Evolutionary conservation across 2,113 vertebrate species (phyloP), one percentile per base, ranked within the genome.

Genomic region (Tympanuchus pallidicinctus): DNA sequence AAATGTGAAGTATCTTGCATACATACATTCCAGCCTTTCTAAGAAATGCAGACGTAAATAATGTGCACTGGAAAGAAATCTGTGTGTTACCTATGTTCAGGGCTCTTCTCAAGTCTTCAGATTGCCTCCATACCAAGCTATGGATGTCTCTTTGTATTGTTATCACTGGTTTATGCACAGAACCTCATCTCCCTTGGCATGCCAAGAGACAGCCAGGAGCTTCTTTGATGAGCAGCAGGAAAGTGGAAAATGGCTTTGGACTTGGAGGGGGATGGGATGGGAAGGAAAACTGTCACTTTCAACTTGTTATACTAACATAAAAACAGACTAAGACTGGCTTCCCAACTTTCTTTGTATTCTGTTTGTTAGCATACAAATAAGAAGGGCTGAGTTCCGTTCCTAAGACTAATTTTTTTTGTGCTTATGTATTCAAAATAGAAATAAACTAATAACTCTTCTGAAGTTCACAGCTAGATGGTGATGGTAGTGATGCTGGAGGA

Each of bases 381-480:
- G 74, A 82, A 94, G 94, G 79, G 57, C 74, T 77, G 47, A 83
- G 34, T 80, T 88, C 32, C 71, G 75, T 94, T 90, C 15, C n/a
- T 56, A 80, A 74, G 48, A 78, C 28, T 86, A 85, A 82, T 52
- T 88, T 65, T 65, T 65, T 65, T 95, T 74, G 78, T 63, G 13
- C 32, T 59, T 74, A 21, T 70, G 45, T 75, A 61, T 78, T 74
- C 57, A 79, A 75, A 76, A 50, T 27, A 56, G 50, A 67, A 92
- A 19, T 89, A 75, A 92, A 86, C 13, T 27, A 63, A 48, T 85
- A 89, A 93, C 54, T 80, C 15, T 66, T 94, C 30, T 7, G 50
- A 84, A 95, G 42, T 81, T 91, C 45, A 59, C 67, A 94, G 74
- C 81, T 90, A 84, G 50, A 50, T 77, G 5, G 2, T 89, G 52